A percentile compares a stretch with the other conserved stretches of the same genome.
These are phyloP conservation scores for Heterotis niloticus DNA, from an alignment of 2,113 vertebrate species.

Conservation along the genomic window DNA sequence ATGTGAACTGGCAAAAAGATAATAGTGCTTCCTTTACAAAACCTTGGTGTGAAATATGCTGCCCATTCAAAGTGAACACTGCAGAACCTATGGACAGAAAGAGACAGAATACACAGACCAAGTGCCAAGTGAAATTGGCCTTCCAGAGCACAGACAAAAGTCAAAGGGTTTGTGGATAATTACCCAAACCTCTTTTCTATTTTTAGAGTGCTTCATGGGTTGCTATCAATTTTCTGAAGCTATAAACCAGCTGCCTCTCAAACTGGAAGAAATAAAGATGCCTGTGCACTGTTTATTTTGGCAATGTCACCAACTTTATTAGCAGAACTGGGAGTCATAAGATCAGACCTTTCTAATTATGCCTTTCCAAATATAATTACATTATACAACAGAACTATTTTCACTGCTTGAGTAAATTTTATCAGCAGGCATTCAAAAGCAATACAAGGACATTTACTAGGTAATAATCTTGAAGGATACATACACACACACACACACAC, in stretches of 20 bases:
- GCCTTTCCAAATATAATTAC: too few species aligned
- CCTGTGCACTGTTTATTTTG: not conserved
- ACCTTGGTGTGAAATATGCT: not conserved
- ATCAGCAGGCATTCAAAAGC: not conserved
- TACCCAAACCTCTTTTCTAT: constrained; percentile 5
- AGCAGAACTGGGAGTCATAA: not conserved
- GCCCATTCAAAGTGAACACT: constrained; percentile 7
- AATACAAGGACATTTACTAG: not conserved
- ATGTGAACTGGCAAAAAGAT: not conserved
- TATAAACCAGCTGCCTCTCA: not conserved
- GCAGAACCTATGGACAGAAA: not conserved
- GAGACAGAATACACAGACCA: not conserved
- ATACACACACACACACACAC: too few species aligned
- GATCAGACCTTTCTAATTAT: too few species aligned
- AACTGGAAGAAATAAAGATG: not conserved
- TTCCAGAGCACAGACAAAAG: constrained; percentile 13
- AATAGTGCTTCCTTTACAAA: not conserved
- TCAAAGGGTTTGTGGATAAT: constrained; percentile 12
- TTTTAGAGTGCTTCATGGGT: constrained; percentile 15
- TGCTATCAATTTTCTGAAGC: constrained; percentile 8
- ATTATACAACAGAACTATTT: not conserved
- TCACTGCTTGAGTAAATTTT: not conserved
- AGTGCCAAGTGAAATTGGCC: constrained; percentile 7
- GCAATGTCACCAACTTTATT: constrained; percentile 9
- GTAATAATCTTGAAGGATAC: not conserved